Conservation (phyloP, 2,888 invertebrate species). For the Panopea generosa region DNA sequence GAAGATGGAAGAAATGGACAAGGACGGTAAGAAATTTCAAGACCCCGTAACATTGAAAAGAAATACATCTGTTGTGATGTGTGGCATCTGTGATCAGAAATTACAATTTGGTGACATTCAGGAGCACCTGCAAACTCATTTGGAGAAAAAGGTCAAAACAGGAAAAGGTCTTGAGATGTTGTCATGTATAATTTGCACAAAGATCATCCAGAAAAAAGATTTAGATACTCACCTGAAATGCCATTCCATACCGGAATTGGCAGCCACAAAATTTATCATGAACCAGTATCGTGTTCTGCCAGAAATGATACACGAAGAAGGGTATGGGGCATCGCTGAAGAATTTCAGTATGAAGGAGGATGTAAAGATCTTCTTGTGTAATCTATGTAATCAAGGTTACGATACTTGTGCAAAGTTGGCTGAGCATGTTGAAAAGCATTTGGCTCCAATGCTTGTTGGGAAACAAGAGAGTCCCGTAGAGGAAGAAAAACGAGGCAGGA, state of each 20-base stretch:
- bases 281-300: not conserved
- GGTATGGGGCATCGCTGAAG: not conserved
- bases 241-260: conserved; percentile 10
- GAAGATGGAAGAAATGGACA: not conserved
- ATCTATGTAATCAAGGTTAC: conserved; percentile 37
- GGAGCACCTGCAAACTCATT: conserved; percentile 14
- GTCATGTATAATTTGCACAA: conserved; percentile 15
- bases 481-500: not conserved
- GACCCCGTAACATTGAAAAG: not conserved
- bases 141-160: not conserved
- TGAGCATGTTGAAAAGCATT: conserved; percentile 45
- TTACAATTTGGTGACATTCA: conserved; percentile 19
- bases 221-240: conserved; percentile 3
- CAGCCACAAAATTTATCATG: conserved; percentile 1
- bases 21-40: not conserved
- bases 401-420: conserved; percentile 16
- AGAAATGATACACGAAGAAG: not conserved
- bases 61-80: conserved; percentile 5
- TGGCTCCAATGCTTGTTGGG: conserved; percentile 14
- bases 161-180: conserved; percentile 1
- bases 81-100: conserved; percentile 27
- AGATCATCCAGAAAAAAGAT: not conserved
- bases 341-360: conserved; percentile 1
- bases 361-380: conserved; percentile 36
- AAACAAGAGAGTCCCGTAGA: not conserved